A percentile compares a stretch with the other conserved stretches of the same genome.
Conservation (phyloP, 2,888 invertebrate genomes). For the Aproaerema taeniolella region DNA sequence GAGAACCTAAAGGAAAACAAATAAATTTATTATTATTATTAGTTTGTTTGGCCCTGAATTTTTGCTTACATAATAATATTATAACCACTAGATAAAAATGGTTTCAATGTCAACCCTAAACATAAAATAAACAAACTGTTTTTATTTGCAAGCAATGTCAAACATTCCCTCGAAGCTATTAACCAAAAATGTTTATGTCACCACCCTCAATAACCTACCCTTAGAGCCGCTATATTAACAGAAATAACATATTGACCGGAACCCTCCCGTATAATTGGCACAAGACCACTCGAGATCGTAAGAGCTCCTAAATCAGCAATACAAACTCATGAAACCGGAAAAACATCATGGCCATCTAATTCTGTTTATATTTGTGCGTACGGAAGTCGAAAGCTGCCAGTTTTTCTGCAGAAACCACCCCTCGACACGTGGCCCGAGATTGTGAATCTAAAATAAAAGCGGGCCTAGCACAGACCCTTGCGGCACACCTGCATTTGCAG, state of each 20-base stretch:
- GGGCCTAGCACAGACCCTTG: constrained; percentile 58
- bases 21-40: too few species aligned
- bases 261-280: constrained; percentile 40
- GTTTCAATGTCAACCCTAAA: too few species aligned
- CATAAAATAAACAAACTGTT: too few species aligned
- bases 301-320: constrained; percentile 43
- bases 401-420: constrained; percentile 65
- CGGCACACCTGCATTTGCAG: constrained; percentile 62
- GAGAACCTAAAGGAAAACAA: too few species aligned
- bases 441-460: constrained; percentile 69
- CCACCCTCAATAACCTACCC: constrained; percentile 3
- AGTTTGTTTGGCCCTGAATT: too few species aligned
- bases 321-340: constrained; percentile 66
- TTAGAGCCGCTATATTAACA: constrained; percentile 1
- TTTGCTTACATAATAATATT: too few species aligned
- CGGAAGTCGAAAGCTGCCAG: constrained; percentile 67
- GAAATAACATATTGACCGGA: constrained; percentile 14
- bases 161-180: too few species aligned
- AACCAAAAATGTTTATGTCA: constrained; percentile 1
- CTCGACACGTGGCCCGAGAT: constrained; percentile 67
- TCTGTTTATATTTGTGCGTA: constrained; percentile 67
- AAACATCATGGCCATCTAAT: constrained; percentile 71
- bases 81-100: too few species aligned
- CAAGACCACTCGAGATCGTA: constrained; percentile 51
- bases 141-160: too few species aligned